Base-by-base conservation (phyloP, 2,888 invertebrate genomes). In the Galeopsomyia nigrocyanea region DNA sequence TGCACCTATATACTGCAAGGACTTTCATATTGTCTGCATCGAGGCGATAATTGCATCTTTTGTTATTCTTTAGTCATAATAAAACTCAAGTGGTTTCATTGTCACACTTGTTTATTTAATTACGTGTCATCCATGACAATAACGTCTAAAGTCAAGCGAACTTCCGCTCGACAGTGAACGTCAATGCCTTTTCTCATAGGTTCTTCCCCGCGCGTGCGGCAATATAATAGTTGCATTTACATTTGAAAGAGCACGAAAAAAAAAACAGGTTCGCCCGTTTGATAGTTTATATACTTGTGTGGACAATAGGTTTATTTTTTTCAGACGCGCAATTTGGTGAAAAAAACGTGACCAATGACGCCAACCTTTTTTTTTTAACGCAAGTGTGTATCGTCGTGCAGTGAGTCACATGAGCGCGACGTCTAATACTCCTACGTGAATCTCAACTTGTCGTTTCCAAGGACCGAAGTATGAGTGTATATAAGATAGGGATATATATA, bases 91-190 rank as follows among this genome's bases (percentile, higher is more conserved):
- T 47, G n/a, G 39, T 19, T 13, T 47, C 46, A 67, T 62, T 66
- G 71, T 62, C 71, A 66, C 71, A 58, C 62, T 67, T 62, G 71
- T 64, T 58, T 58, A 68, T 62, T 21, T 67, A 67, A 67, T 67
- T 63, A 63, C 71, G 57, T 58, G 71, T 46, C 67, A 51, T 58
- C 62, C n/a, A 57, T 51, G 39, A 22, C 49, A 68, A 61, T 60
- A 62, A 46, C 39, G 22, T 5, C 2, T 16, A 65, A 60, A 62
- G 39, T 26, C 64, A 58, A 70, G 39, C 39, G 21, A 26, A 5
- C 39, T 39, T 31, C 22, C 26, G 47, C 26, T 58, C 51, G 17
- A 70, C 47, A 14, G 47, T 56, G 50, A n/a, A 50, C 56, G 39
- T 63, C 21, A 39, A 31, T 22, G 17, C 22, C 16, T 53, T 7